A percentile compares a stretch with the other conserved stretches of the same genome.
Evolutionary conservation across 2,888 invertebrate genomes (phyloP).

Genomic region (Andrena fulva): DNA sequence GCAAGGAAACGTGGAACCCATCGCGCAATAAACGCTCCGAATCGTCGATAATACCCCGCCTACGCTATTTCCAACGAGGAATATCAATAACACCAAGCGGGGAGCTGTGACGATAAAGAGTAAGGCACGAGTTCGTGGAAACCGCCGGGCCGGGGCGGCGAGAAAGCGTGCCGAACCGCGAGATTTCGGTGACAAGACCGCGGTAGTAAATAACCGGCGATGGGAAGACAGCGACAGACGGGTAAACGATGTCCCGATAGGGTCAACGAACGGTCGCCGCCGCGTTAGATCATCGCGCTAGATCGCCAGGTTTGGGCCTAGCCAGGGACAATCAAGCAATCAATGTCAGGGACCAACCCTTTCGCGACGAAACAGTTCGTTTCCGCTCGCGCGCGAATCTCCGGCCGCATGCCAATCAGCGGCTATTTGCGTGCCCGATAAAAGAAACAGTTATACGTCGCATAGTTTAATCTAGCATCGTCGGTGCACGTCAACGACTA

Average conservation of each 20-base stretch:
- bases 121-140: background rate
- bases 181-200: slow-evolving; percentile 5
- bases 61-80: background rate
- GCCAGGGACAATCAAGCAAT: slow-evolving; percentile 57
- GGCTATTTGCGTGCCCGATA: slow-evolving; percentile 58
- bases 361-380: slow-evolving; percentile 65
- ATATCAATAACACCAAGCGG: slow-evolving; percentile 15
- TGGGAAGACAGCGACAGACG: slow-evolving; percentile 19
- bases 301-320: slow-evolving; percentile 56
- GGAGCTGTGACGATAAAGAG: background rate
- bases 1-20: background rate
- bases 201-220: slow-evolving; percentile 20
- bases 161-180: background rate
- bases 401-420: slow-evolving; percentile 61
- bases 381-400: slow-evolving; percentile 61
- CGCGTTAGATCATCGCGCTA: slow-evolving; percentile 54
- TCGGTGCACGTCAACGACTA: slow-evolving; percentile 39
- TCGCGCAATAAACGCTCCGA: background rate
- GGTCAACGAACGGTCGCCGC: slow-evolving; percentile 62
- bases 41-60: slow-evolving; percentile 10
- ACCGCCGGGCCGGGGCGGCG: no score
- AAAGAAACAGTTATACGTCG: slow-evolving; percentile 64
- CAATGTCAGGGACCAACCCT: slow-evolving; percentile 63
- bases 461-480: slow-evolving; percentile 54
- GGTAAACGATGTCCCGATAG: slow-evolving; percentile 35